Conservation (phyloP, 2,797 vertebrate genomes). For the Gephyroberyx darwinii region DNA sequence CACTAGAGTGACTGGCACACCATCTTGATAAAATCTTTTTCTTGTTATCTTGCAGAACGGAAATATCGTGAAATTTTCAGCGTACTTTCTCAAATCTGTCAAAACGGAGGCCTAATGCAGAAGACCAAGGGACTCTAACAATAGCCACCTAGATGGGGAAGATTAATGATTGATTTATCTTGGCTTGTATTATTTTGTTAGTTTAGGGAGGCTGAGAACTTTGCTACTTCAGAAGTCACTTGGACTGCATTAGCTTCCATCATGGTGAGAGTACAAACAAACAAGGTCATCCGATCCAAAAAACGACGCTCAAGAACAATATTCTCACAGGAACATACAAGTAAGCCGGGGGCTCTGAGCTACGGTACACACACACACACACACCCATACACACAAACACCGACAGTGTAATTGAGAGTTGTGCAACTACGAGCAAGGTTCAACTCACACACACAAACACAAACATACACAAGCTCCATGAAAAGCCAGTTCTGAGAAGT, state of each 20-base stretch:
- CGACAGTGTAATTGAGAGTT: constrained; percentile 63
- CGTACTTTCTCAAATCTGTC: constrained; percentile 32
- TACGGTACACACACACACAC: constrained; percentile 28
- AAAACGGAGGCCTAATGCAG: constrained; percentile 24
- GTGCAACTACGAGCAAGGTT: constrained; percentile 68
- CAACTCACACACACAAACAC: constrained; percentile 46
- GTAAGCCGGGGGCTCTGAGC: neutral
- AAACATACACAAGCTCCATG: constrained; percentile 38
- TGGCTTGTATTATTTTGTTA: constrained; percentile 54
- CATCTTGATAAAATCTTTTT: neutral
- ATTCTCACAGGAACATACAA: neutral
- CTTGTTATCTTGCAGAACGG: constrained; percentile 8
- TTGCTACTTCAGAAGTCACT: constrained; percentile 46
- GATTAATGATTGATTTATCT: constrained; percentile 57
- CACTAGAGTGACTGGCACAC: neutral
- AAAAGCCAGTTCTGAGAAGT: constrained; percentile 72
- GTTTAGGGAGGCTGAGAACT: constrained; percentile 42
- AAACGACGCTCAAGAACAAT: constrained; percentile 22
- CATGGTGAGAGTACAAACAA: constrained; percentile 22
- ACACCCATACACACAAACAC: constrained; percentile 48
- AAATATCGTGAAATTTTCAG: constrained; percentile 10
- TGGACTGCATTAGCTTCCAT: constrained; percentile 41
- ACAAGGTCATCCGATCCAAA: constrained; percentile 14
- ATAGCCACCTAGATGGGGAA: constrained; percentile 23
- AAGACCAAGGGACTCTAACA: constrained; percentile 31